Base-by-base conservation (phyloP, 2,113 vertebrate species). In the Dendropsophus ebraccatus region DNA sequence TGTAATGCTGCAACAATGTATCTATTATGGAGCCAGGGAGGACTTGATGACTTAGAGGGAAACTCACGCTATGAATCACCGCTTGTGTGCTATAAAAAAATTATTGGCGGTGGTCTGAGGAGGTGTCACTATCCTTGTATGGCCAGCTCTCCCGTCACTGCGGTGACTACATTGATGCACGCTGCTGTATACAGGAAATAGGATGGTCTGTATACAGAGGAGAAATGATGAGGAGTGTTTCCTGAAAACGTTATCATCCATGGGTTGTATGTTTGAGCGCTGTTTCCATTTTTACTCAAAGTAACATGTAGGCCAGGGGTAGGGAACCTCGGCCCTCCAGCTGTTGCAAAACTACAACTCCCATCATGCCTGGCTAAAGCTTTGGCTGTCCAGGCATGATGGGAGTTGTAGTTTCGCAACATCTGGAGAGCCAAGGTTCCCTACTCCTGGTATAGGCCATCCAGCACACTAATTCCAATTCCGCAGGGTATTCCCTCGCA, bases 191-290 rank as follows among this genome's bases (percentile, higher is more conserved):
- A 52, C 90, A 92, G 91, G 91, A 75, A 84, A 58, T 72, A 84
- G 82, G 82, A 91, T 91, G 88, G 89, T 92, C 90, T 91, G 89
- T 88, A 56, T 90, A 74, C 87, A 88, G 84, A 87, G 90, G 89
- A 88, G 47, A 88, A 87, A 87, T 86, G 88, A 19, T 54, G 16
- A 58, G 84, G 88, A 90, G 90, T 90, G 89, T 89, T 91, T 92
- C 91, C 91, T 90, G 91, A 88, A 87, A 90, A 52, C 37, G 1
- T 78, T 89, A 75, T 86, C 88, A 87, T 47, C 21, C 25, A 52
- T 32, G n/a, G 47, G 47, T 69, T 47, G 35, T 49, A 7, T 14
- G 9, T 30, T 81, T 47, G 69, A 10, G 35, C 30, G 32, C 19
- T 54, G 25, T 30, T 77, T 49, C 25, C 47, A 6, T 16, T 49